Conservation (phyloP, 2,113 vertebrate species). For the Nycticebus coucang region DNA sequence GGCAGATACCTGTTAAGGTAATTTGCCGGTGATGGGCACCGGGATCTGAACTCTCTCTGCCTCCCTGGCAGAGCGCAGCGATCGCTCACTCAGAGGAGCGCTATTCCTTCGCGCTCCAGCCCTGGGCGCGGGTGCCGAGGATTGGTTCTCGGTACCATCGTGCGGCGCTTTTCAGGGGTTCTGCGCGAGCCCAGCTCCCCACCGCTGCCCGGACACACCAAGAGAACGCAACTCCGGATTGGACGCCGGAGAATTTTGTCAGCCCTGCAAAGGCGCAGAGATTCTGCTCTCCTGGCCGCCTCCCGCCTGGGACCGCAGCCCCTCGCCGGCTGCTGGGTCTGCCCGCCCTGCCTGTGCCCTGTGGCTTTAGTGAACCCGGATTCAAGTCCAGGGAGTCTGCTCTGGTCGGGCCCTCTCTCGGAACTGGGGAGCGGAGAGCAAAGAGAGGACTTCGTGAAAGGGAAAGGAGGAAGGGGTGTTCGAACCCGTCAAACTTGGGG, state of each 20-base stretch:
- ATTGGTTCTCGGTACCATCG: too few species aligned
- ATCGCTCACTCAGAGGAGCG: too few species aligned
- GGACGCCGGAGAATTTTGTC: neutral
- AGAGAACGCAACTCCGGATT: neutral
- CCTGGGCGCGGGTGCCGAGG: neutral
- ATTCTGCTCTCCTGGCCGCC: neutral
- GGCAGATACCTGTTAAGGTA: constrained; percentile 6
- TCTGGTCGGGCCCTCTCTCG: neutral
- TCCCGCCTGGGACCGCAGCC: neutral
- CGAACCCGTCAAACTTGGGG: neutral
- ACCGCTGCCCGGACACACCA: neutral
- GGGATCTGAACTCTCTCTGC: neutral
- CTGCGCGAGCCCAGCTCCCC: neutral
- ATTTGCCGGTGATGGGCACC: neutral
- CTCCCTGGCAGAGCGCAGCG: neutral
- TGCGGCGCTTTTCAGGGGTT: neutral
- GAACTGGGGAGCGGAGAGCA: neutral
- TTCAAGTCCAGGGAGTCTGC: neutral
- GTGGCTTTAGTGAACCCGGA: neutral
- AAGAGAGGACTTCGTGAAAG: neutral
- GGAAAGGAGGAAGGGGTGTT: neutral
- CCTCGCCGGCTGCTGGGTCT: neutral
- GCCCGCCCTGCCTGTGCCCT: neutral
- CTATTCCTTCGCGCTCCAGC: neutral
- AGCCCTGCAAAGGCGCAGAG: neutral